phyloP scores from a whole-genome alignment of 2,797 vertebrate species.

The Echeneis naucrates region DNA sequence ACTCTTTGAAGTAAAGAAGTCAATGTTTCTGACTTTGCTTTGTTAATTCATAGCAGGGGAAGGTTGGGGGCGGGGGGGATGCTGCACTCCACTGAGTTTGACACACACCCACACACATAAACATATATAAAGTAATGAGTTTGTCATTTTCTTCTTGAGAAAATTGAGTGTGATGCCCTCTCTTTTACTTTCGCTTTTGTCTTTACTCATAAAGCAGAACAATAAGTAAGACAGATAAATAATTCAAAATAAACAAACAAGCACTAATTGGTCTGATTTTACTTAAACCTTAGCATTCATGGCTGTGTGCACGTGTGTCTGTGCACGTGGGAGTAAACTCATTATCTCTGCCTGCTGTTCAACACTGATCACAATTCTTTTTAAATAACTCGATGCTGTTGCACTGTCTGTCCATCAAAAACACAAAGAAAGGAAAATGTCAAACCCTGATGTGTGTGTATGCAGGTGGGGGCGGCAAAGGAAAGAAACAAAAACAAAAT shows the following conservation, averaged over 20 bases:
- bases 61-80: too few relatives aligned
- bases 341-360: slow-evolving; percentile 57
- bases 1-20: slow-evolving; percentile 33
- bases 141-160: slow-evolving; percentile 6
- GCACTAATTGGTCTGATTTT: slow-evolving; percentile 70
- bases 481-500: slow-evolving; percentile 26
- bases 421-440: slow-evolving; percentile 54
- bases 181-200: slow-evolving; percentile 38
- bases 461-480: slow-evolving; percentile 30
- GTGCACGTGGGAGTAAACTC: slow-evolving; percentile 29
- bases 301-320: slow-evolving; percentile 3
- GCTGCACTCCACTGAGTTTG: too few relatives aligned
- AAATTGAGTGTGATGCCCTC: slow-evolving; percentile 6
- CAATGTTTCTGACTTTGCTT: slow-evolving; percentile 49
- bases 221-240: slow-evolving; percentile 60
- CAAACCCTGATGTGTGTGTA: slow-evolving; percentile 25
- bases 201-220: slow-evolving; percentile 46
- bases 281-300: slow-evolving; percentile 38
- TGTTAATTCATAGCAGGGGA: slow-evolving; percentile 58
- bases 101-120: not conserved
- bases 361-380: slow-evolving; percentile 61
- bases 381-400: slow-evolving; percentile 69
- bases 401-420: slow-evolving; percentile 31
- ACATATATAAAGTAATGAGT: not conserved
- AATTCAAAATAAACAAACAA: slow-evolving; percentile 70